These are phyloP conservation scores for Nyctalus aviator DNA, from an alignment of 2,797 vertebrate species.

Conservation along the genomic window DNA sequence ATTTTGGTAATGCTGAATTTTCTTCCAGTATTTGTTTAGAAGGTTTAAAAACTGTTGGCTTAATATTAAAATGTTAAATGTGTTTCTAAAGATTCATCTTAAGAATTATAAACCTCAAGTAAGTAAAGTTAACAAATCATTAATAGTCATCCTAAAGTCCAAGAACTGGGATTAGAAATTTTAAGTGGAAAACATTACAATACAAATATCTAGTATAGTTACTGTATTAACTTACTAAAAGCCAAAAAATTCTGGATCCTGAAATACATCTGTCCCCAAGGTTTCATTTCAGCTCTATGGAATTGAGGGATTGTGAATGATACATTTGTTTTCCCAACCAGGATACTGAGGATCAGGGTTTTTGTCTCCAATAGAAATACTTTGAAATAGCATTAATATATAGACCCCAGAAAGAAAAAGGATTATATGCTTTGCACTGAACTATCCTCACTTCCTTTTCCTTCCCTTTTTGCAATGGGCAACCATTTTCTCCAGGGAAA, in stretches of 20 bases:
- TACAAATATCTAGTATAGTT: background rate
- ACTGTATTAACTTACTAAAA: background rate
- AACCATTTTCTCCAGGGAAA: constrained; percentile 13
- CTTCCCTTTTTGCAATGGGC: background rate
- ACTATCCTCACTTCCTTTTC: background rate
- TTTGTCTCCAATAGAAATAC: constrained; percentile 13
- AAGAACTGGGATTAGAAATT: background rate
- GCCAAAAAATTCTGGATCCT: constrained; percentile 24
- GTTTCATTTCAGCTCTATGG: background rate
- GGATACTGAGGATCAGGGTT: background rate
- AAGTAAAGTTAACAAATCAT: constrained; percentile 40
- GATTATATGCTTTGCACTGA: background rate
- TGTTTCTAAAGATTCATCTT: background rate
- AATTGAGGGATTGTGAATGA: background rate
- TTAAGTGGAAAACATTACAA: constrained; percentile 40
- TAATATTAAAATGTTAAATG: constrained; percentile 20
- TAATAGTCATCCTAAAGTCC: background rate
- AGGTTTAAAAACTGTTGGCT: constrained; percentile 22
- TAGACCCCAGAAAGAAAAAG: background rate
- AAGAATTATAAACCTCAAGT: constrained; percentile 42
- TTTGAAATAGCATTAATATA: background rate
- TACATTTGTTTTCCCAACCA: constrained; percentile 16
- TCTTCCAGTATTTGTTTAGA: constrained; percentile 41
- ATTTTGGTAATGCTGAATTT: constrained; percentile 17
- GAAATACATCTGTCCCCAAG: background rate